Evolutionary conservation across 2,113 vertebrate genomes (phyloP).

Genomic region (Chloebia gouldiae): DNA sequence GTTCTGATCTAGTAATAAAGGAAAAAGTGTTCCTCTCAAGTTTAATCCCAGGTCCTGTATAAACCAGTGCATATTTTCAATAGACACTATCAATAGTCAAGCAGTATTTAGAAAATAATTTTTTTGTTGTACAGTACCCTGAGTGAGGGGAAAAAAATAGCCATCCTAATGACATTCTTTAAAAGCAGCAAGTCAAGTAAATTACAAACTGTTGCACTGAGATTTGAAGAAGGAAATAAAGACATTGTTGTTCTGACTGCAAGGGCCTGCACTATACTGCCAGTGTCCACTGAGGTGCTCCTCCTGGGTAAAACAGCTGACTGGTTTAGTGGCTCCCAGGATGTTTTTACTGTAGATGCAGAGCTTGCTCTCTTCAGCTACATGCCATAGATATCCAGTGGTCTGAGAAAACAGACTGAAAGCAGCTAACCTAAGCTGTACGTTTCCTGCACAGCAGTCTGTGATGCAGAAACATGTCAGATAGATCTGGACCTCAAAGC

Average conservation of each 20-base stretch:
- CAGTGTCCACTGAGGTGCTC: neutral
- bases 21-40: neutral
- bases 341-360: neutral
- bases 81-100: neutral
- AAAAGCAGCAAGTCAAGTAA: neutral
- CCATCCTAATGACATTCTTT: neutral
- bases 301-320: neutral
- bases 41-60: neutral
- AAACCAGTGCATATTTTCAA: neutral
- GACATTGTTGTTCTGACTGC: neutral
- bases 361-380: neutral
- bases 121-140: neutral
- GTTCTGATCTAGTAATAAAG: slow-evolving; percentile 22
- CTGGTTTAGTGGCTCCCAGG: neutral
- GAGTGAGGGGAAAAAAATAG: neutral
- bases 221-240: neutral
- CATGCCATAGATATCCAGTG: fast-evolving
- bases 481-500: neutral
- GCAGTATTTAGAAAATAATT: neutral
- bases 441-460: neutral
- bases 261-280: neutral
- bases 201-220: neutral
- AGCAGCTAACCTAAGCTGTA: fast-evolving
- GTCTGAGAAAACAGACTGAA: neutral
- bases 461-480: neutral